Evolutionary conservation across 2,888 invertebrate genomes (phyloP).

Genomic region (Candidula unifasciata): DNA sequence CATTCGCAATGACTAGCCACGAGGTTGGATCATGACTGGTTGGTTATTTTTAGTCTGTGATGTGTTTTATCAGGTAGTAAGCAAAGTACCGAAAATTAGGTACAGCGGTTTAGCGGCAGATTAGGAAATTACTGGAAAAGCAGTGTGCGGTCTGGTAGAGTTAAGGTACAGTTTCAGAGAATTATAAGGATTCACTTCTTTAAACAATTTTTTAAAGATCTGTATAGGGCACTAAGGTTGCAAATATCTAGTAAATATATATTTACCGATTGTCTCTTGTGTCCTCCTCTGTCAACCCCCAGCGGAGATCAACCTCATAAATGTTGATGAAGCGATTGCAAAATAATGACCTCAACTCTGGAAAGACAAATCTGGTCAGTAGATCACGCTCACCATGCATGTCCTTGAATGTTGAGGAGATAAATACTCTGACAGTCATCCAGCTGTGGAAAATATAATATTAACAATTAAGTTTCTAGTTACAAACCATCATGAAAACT

Average conservation of each 20-base stretch:
- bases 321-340: constrained; percentile 75
- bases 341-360: constrained; percentile 77
- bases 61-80: too few relatives aligned
- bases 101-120: too few relatives aligned
- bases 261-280: constrained; percentile 71
- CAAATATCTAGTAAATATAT: too few relatives aligned
- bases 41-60: too few relatives aligned
- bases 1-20: too few relatives aligned
- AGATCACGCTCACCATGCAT: constrained; percentile 80
- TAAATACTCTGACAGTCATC: constrained; percentile 78
- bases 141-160: too few relatives aligned
- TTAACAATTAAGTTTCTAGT: too few relatives aligned
- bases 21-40: too few relatives aligned
- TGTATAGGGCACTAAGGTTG: neutral
- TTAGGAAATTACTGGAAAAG: too few relatives aligned
- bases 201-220: neutral
- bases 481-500: neutral
- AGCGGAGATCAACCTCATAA: constrained; percentile 79
- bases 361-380: constrained; percentile 78
- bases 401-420: constrained; percentile 80
- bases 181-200: too few relatives aligned
- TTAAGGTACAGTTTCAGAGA: too few relatives aligned
- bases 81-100: too few relatives aligned
- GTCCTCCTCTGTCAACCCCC: constrained; percentile 79
- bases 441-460: constrained; percentile 69